phyloP scores from a whole-genome alignment of 2,113 vertebrate genomes.

The Hyperopisus bebe region DNA sequence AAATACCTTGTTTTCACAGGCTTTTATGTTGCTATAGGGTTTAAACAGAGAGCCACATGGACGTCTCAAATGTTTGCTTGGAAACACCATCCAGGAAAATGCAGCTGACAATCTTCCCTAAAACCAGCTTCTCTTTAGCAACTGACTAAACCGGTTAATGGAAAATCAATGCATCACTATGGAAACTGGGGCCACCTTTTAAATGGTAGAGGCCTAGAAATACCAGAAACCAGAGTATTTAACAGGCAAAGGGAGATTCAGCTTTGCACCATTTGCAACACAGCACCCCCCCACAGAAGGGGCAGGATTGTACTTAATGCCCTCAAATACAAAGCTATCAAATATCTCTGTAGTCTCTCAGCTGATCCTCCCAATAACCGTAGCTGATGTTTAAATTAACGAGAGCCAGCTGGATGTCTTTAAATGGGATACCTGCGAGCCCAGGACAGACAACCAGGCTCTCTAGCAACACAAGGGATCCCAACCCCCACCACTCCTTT shows the following conservation, averaged over 20 bases:
- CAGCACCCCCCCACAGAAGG: not conserved
- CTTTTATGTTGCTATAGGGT: not conserved
- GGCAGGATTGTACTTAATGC: not conserved
- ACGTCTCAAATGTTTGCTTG: not conserved
- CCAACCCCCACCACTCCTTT: not conserved
- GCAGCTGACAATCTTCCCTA: not conserved
- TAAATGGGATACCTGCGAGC: not conserved
- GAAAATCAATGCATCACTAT: slow-evolving; percentile 29
- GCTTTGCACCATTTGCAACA: not conserved
- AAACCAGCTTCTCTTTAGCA: not conserved
- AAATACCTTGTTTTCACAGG: not conserved
- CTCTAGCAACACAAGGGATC: not conserved
- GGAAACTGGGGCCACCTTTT: slow-evolving; percentile 30
- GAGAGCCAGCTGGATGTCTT: not conserved
- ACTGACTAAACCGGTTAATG: slow-evolving; percentile 4
- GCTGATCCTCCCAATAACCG: not conserved
- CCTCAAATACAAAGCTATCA: not conserved
- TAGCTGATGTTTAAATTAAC: not conserved
- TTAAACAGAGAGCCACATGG: not conserved
- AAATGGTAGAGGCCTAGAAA: slow-evolving; percentile 19
- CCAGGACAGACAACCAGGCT: not conserved
- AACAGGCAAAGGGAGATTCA: not conserved
- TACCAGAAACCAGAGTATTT: not conserved
- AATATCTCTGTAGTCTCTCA: not conserved
- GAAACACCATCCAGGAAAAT: not conserved